A percentile compares a stretch with the other conserved stretches of the same genome.
These are phyloP conservation scores for Mugil cephalus DNA, from an alignment of 2,113 vertebrate genomes.

Conservation along the genomic window DNA sequence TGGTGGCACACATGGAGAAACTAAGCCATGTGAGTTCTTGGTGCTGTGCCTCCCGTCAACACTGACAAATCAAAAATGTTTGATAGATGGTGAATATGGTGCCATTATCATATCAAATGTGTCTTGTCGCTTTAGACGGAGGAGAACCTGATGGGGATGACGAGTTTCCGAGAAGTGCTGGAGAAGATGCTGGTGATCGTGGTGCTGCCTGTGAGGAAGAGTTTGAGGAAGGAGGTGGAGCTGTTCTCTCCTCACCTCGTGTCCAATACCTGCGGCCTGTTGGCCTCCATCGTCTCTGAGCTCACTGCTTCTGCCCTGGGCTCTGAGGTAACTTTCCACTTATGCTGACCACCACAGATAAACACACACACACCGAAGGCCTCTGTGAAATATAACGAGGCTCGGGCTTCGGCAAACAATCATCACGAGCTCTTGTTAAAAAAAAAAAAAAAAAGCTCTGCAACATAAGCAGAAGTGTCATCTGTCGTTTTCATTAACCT, in stretches of 20 bases:
- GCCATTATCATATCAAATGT: neutral
- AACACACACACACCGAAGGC: neutral
- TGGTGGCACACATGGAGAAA: constrained; percentile 98
- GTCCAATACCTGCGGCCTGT: constrained; percentile 95
- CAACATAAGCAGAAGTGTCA: neutral
- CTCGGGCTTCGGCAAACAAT: neutral
- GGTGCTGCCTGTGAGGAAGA: constrained; percentile 95
- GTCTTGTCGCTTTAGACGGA: constrained; percentile 86
- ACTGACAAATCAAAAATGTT: neutral
- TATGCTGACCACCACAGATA: neutral
- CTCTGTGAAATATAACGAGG: neutral
- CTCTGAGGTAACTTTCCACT: constrained; percentile 90
- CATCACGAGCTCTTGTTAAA: neutral
- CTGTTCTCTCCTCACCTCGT: constrained; percentile 97
- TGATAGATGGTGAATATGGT: neutral
- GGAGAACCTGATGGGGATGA: constrained; percentile 97
- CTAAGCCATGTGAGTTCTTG: constrained; percentile 91
- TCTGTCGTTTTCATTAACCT: neutral
- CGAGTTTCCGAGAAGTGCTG: constrained; percentile 96
- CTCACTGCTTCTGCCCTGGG: constrained; percentile 96
- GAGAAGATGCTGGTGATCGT: constrained; percentile 99
- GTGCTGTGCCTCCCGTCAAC: neutral
- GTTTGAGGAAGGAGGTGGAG: constrained; percentile 94
- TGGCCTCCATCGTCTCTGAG: constrained; percentile 97
- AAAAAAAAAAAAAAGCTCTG: neutral